Evolutionary conservation across 2,888 invertebrate species (phyloP).

Genomic region (Drosophila fulvimacula): DNA sequence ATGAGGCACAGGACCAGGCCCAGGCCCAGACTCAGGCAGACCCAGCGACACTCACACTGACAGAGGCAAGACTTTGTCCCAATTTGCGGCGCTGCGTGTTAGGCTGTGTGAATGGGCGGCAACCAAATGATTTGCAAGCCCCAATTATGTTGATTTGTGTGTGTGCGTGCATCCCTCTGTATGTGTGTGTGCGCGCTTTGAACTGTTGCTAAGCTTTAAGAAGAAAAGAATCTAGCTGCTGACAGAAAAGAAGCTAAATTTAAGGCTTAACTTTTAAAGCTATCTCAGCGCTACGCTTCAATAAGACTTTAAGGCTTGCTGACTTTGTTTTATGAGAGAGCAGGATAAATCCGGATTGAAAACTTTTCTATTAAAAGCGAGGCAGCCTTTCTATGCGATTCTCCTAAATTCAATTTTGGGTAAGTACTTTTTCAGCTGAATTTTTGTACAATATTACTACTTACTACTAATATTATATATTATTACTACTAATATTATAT

Average conservation of each 20-base stretch:
- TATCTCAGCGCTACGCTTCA: no score
- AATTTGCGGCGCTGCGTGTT: constrained; percentile 19
- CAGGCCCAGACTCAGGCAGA: not conserved
- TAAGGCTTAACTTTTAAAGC: not conserved
- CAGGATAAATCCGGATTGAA: not conserved
- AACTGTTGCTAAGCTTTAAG: not conserved
- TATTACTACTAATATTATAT: no score
- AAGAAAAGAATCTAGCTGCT: not conserved
- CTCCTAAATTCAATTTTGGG: not conserved
- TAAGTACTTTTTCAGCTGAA: not conserved
- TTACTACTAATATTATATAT: not conserved
- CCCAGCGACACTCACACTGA: not conserved
- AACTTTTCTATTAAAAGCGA: no score
- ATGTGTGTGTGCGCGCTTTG: not conserved
- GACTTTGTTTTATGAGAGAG: not conserved
- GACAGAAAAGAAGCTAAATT: constrained; percentile 4
- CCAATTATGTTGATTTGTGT: constrained; percentile 54
- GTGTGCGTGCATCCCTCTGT: constrained; percentile 1
- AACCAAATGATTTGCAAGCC: constrained; percentile 43
- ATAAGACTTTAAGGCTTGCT: not conserved
- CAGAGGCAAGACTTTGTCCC: constrained; percentile 15
- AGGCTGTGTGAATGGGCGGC: constrained; percentile 50
- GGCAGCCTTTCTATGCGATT: not conserved
- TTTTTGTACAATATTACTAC: not conserved
- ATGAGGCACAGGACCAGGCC: constrained; percentile 19